Evolutionary conservation across 2,113 vertebrate genomes (phyloP), one percentile per base, ranked within the genome.

Genomic region (Turdus rufiventris): DNA sequence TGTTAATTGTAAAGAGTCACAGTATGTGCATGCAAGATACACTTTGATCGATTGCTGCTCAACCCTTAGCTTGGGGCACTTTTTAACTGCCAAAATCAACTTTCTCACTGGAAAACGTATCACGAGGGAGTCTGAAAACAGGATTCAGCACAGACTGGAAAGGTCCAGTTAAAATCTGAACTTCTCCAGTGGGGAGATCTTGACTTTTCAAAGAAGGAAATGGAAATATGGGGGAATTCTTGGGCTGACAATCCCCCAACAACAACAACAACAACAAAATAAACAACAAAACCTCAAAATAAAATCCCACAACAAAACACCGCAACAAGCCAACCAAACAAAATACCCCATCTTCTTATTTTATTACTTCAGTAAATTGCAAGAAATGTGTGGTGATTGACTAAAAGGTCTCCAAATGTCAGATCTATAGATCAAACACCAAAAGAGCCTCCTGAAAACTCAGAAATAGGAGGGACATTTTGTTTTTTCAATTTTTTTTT

Each of bases 41-140:
- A 3, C 29, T 67, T 86, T 10, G 63, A 73, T 77, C 1, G 0
- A 54, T 54, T 67, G 54, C 62, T 67, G 20, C 12, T 1, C 43
- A 71, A 4, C 19, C 15, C 40, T 56, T 74, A 63, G 11, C 43
- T 54, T 34, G 24, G 34, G 60, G 51, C 56, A 56, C 6, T 56
- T 87, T 58, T 70, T 14, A 77, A 70, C 42, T 60, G 61, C 57
- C 91, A 84, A 72, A 87, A 82, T 65, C 75, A 79, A 24, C 62
- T 43, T 83, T 78, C 58, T 65, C 5, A 19, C 28, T 63, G 61
- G 24, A 48, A 92, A 74, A 36, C 7, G 19, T 33, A 31, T 11
- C 57, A 43, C 6, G 40, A 74, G 5, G 14, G 36, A 75, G 29
- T 53, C 63, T 51, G 57, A 61, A 91, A 80, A 56, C 3, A 81